phyloP scores from a whole-genome alignment of 2,888 invertebrate species.

The Plemyria rubiginata region DNA sequence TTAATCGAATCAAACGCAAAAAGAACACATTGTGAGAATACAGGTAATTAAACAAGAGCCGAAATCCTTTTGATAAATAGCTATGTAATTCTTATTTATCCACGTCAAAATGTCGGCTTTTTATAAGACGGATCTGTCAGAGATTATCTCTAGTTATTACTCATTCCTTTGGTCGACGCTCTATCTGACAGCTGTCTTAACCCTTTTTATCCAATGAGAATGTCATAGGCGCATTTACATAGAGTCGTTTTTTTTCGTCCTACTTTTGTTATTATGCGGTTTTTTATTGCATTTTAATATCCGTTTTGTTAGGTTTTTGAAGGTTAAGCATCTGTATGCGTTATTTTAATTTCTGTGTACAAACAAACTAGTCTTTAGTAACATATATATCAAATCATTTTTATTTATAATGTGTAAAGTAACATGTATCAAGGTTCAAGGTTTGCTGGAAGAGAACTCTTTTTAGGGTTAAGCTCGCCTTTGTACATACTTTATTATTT shows the following conservation, averaged over 20 bases:
- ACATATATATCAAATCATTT: not conserved
- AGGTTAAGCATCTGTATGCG: slow-evolving; percentile 18
- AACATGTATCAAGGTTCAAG: no score
- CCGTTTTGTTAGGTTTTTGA: slow-evolving; percentile 41
- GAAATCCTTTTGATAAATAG: slow-evolving; percentile 70
- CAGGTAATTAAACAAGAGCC: slow-evolving; percentile 80
- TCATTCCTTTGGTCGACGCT: slow-evolving; percentile 79
- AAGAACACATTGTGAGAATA: slow-evolving; percentile 80
- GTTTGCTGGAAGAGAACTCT: no score
- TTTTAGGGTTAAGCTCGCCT: no score
- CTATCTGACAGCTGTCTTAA: slow-evolving; percentile 83
- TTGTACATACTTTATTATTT: no score
- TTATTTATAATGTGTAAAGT: slow-evolving; percentile 36
- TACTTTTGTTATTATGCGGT: slow-evolving; percentile 57
- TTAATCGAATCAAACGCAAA: slow-evolving; percentile 24
- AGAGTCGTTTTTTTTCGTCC: slow-evolving; percentile 58
- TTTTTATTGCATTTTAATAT: slow-evolving; percentile 68
- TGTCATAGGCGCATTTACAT: slow-evolving; percentile 78
- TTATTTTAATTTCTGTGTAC: not conserved
- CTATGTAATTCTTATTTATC: slow-evolving; percentile 81
- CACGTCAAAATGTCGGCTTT: slow-evolving; percentile 78
- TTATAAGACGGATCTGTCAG: slow-evolving; percentile 82
- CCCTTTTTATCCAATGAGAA: slow-evolving; percentile 84
- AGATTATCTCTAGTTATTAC: slow-evolving; percentile 79
- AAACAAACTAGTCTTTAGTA: slow-evolving; percentile 3